phyloP scores from a whole-genome alignment of 2,797 vertebrate species.

The Sphenodon punctatus region DNA sequence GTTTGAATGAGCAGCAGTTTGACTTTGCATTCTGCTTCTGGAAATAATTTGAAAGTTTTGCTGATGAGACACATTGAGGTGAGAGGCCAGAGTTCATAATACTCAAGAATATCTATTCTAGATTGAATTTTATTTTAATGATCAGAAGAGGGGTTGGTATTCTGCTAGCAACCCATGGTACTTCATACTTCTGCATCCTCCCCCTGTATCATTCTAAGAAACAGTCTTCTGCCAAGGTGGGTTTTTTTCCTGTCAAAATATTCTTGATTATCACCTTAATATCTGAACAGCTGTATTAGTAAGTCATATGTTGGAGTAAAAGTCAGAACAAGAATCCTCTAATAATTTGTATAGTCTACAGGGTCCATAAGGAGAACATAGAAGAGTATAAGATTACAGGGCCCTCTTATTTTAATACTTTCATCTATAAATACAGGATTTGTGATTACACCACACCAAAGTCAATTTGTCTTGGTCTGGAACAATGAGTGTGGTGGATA shows the following conservation, averaged over 20 bases:
- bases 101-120: not conserved
- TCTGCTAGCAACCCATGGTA: too few relatives aligned
- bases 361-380: not conserved
- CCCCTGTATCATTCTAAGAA: not conserved
- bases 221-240: not conserved
- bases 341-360: not conserved
- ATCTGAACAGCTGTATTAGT: too few relatives aligned
- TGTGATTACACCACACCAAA: not conserved
- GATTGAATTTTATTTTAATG: not conserved
- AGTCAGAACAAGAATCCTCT: too few relatives aligned
- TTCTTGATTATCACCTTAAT: not conserved
- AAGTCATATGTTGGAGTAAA: not conserved
- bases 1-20: not conserved
- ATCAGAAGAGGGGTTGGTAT: not conserved
- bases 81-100: not conserved
- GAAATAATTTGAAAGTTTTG: not conserved
- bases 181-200: not conserved
- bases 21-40: conserved; percentile 25
- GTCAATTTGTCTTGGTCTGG: too few relatives aligned
- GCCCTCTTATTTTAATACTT: not conserved
- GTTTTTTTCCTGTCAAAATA: not conserved
- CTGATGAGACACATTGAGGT: conserved; percentile 12
- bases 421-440: not conserved
- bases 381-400: not conserved
- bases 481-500: too few relatives aligned